Evolutionary conservation across 2,113 vertebrate genomes (phyloP), one percentile per base, ranked within the genome.

Genomic region (Psittacus erithacus): DNA sequence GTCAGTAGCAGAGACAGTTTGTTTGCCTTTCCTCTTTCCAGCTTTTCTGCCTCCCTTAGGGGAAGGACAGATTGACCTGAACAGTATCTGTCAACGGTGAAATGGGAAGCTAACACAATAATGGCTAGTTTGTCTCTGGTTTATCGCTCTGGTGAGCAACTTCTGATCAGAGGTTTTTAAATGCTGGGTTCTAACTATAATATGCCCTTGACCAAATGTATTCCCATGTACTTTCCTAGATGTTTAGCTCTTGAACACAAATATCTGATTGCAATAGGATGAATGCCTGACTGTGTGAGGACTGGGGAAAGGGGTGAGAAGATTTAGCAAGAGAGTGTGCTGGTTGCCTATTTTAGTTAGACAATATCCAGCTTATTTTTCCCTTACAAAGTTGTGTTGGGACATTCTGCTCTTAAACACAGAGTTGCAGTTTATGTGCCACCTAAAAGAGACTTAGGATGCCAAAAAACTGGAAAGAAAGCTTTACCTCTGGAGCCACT

Each of bases 171-270:
- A 38, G n/a, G 14, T 55, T 91, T 88, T 73, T 38, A 41, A 87
- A 71, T 52, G 18, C 62, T 84, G 63, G 31, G 23, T 13, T 62
- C 44, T 78, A 43, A 31, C 65, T 78, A 5, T 24, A 38, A 27
- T 12, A 59, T 64, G 38, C 24, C 44, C 41, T 71, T 84, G 62
- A 63, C 91, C 50, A 73, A 88, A 83, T 59, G 75, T 77, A 38
- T 74, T 94, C 60, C 90, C 10, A 10, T 83, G 84, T 91, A 70
- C 89, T 95, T 94, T 91, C 79, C 71, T 79, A 92, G 80, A 70
- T 17, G 7, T 93, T 96, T 95, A 68, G 78, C 28, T 57, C 33
- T 29, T 62, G 59, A 63, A 79, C 63, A 86, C 65, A 96, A 85
- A 76, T 91, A 92, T 25, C 55, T 43, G 13, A 49, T 84, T 9